Evolutionary conservation across 2,113 vertebrate genomes (phyloP).

Genomic region (Phaetusa simplex): DNA sequence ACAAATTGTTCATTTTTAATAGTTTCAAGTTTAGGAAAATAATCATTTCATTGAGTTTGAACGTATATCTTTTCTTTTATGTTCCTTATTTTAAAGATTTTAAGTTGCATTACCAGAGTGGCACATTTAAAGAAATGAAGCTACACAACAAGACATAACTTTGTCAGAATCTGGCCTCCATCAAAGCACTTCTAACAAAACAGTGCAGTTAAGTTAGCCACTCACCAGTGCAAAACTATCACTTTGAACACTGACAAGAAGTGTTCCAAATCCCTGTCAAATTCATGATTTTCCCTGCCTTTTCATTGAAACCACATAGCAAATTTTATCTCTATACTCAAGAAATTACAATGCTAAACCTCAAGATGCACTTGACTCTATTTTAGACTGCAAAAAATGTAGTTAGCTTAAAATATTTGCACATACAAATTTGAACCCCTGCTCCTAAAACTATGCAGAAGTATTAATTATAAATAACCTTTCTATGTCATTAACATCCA

Average conservation of each 20-base stretch:
- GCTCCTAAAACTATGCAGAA: background rate
- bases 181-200: background rate
- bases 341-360: background rate
- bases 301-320: background rate
- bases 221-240: background rate
- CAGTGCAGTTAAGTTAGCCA: background rate
- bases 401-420: background rate
- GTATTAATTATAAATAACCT: background rate
- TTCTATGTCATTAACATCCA: background rate
- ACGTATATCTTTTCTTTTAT: background rate
- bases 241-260: background rate
- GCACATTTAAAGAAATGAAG: background rate
- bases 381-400: background rate
- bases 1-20: fast-evolving
- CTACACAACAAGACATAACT: background rate
- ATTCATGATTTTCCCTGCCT: background rate
- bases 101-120: background rate
- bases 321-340: background rate
- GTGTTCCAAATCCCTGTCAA: background rate
- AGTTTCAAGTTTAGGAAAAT: background rate
- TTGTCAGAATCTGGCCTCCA: background rate
- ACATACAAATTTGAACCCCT: background rate
- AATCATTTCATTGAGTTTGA: background rate
- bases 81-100: background rate
- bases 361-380: background rate